A percentile compares a stretch with the other conserved stretches of the same genome.
Conservation (phyloP, 1,140 invertebrate species). For the Drosophila neocordata region DNA sequence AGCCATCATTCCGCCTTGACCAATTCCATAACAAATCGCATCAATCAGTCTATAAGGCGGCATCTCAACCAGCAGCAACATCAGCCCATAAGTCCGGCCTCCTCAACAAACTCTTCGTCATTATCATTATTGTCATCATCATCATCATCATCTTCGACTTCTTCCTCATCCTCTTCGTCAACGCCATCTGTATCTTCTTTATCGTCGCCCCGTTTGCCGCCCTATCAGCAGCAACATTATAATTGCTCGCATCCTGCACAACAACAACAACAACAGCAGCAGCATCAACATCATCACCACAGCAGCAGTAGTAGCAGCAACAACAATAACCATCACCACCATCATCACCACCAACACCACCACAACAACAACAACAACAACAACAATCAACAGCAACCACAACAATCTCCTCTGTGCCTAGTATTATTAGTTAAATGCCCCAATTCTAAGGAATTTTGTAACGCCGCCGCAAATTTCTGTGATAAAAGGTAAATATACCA, state of each 20-base stretch:
- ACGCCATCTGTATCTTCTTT: conserved; percentile 23
- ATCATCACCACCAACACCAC: conserved; percentile 29
- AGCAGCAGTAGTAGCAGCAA: conserved; percentile 39
- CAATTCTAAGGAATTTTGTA: conserved; percentile 83
- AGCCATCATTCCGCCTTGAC: conserved; percentile 78
- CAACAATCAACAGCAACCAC: conserved; percentile 65
- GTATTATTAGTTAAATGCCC: conserved; percentile 83
- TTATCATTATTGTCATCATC: conserved; percentile 26
- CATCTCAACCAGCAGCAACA: conserved; percentile 81
- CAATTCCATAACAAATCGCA: conserved; percentile 81
- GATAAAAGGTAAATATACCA: conserved; percentile 82
- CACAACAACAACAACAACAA: conserved; percentile 50
- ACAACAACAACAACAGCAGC: conserved; percentile 47
- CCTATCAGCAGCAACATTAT: conserved; percentile 57
- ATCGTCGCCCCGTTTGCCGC: conserved; percentile 33
- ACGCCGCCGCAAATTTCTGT: conserved; percentile 82
- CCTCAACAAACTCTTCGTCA: conserved; percentile 33
- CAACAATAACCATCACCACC: conserved; percentile 50
- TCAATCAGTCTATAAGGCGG: conserved; percentile 78
- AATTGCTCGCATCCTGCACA: conserved; percentile 64
- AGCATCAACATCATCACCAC: conserved; percentile 43
- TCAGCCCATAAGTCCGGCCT: conserved; percentile 54
- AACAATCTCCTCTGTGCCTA: conserved; percentile 82
- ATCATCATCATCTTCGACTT: conserved; percentile 29
- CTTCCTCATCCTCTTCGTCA: conserved; percentile 26